Evolutionary conservation across 2,888 invertebrate species (phyloP).

Genomic region (Baccha elongata): DNA sequence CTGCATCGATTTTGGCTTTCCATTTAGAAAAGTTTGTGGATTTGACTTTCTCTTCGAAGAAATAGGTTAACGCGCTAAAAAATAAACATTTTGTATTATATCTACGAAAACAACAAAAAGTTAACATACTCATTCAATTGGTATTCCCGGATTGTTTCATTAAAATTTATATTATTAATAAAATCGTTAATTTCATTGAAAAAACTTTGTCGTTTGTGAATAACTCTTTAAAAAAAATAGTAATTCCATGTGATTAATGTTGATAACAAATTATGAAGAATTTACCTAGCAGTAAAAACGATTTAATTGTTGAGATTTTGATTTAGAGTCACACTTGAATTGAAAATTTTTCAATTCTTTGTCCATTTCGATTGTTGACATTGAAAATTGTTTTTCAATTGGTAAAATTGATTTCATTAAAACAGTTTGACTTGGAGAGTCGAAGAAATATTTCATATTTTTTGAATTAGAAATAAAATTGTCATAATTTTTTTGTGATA

Average conservation of each 20-base stretch:
- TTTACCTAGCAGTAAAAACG: slow-evolving; percentile 38
- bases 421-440: neutral
- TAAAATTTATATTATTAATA: neutral
- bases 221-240: slow-evolving; percentile 26
- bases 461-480: neutral
- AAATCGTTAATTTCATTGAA: neutral
- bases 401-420: slow-evolving; percentile 27
- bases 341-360: slow-evolving; percentile 1
- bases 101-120: neutral
- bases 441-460: neutral
- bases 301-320: neutral
- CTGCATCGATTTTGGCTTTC: neutral
- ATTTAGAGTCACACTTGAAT: neutral
- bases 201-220: slow-evolving; percentile 10
- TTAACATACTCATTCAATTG: slow-evolving; percentile 3
- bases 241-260: too few relatives aligned
- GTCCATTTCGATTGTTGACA: slow-evolving; percentile 8
- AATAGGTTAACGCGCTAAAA: slow-evolving; percentile 11
- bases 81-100: neutral
- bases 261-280: too few relatives aligned
- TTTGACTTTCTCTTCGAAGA: slow-evolving; percentile 2
- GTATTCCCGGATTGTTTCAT: neutral
- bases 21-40: neutral
- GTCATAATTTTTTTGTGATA: neutral
- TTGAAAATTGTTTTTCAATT: slow-evolving; percentile 29